phyloP scores from a whole-genome alignment of 2,888 invertebrate species.

The Xiphydria camelus region DNA sequence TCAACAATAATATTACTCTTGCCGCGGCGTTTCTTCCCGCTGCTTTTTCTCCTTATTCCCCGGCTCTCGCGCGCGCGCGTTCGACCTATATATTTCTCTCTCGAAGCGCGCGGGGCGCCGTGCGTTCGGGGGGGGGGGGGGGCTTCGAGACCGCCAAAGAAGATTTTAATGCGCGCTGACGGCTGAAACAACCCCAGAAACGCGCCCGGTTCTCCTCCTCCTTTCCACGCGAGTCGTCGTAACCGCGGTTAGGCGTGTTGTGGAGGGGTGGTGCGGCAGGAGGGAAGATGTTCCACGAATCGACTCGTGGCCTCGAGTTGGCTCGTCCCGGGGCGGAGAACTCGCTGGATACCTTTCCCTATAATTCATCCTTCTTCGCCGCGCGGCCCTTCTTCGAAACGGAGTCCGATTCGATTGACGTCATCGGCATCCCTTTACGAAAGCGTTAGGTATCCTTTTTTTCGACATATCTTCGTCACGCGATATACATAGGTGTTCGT shows the following conservation, averaged over 20 bases:
- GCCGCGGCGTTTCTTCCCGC: constrained; percentile 27
- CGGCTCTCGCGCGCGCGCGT: background rate
- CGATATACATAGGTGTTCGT: too few relatives aligned
- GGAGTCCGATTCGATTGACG: too few relatives aligned
- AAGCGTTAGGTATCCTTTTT: too few relatives aligned
- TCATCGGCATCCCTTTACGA: too few relatives aligned
- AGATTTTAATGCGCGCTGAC: constrained; percentile 19
- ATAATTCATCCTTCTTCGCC: too few relatives aligned
- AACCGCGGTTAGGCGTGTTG: too few relatives aligned
- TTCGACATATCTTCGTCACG: too few relatives aligned
- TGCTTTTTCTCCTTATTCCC: constrained; percentile 8
- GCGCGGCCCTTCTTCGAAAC: too few relatives aligned
- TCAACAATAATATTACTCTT: constrained; percentile 48
- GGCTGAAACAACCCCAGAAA: constrained; percentile 12
- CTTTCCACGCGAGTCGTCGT: constrained; percentile 14
- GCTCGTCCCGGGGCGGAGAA: too few relatives aligned
- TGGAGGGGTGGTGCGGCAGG: background rate
- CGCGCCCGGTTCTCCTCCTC: constrained; percentile 1
- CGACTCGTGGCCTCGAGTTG: too few relatives aligned
- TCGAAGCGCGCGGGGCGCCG: background rate
- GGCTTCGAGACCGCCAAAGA: constrained; percentile 19
- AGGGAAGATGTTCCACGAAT: background rate
- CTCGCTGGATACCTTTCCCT: too few relatives aligned
- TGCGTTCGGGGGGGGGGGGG: background rate
- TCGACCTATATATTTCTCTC: background rate